Evolutionary conservation across 2,797 vertebrate species (phyloP).

Genomic region (Taenioides sp.): DNA sequence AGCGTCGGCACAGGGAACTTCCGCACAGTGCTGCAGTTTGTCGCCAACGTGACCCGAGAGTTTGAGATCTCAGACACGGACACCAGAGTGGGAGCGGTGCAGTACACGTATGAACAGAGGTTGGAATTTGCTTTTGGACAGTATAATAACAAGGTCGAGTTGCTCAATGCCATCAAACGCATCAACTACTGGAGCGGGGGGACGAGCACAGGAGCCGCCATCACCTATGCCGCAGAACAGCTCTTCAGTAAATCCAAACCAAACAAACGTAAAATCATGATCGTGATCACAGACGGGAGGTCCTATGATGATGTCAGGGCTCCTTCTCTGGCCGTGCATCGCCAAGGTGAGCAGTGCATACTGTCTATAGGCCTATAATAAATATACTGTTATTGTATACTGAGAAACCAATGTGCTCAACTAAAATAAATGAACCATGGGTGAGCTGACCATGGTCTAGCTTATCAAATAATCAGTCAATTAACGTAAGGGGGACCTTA

Average conservation of each 20-base stretch:
- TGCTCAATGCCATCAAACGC: conserved; percentile 89
- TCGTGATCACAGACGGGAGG: conserved; percentile 94
- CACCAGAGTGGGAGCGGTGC: conserved; percentile 90
- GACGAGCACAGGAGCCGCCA: conserved; percentile 95
- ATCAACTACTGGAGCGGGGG: conserved; percentile 97
- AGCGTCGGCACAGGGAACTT: conserved; percentile 94
- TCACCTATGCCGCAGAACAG: conserved; percentile 88
- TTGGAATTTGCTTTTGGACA: conserved; percentile 92
- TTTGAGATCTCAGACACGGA: conserved; percentile 97
- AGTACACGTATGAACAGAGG: conserved; percentile 97
- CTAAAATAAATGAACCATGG: too few species aligned
- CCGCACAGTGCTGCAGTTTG: conserved; percentile 94
- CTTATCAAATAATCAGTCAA: too few species aligned
- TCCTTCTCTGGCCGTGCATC: conserved; percentile 87
- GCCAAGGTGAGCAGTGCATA: conserved; percentile 79
- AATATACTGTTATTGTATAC: neutral
- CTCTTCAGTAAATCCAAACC: conserved; percentile 97
- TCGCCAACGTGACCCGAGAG: conserved; percentile 92
- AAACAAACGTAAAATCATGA: conserved; percentile 97
- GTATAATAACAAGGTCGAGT: conserved; percentile 85
- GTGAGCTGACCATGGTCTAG: too few species aligned
- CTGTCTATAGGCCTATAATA: neutral
- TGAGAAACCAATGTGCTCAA: too few species aligned
- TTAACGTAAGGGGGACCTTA: too few species aligned
- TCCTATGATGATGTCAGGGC: conserved; percentile 91